phyloP scores from a whole-genome alignment of 2,888 invertebrate genomes.

The Sphecodes monilicornis region DNA sequence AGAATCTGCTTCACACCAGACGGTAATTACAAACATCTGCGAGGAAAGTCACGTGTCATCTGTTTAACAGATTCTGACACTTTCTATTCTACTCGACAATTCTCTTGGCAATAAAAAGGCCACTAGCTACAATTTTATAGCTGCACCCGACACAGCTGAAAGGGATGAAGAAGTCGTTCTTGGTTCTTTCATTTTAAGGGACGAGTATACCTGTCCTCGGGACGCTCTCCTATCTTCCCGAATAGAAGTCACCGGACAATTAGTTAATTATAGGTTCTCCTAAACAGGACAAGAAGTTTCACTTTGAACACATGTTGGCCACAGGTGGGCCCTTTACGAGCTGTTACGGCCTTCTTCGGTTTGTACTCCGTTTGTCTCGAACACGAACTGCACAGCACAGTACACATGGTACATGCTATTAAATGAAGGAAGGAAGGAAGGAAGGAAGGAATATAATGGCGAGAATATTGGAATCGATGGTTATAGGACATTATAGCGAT shows the following conservation, averaged over 20 bases:
- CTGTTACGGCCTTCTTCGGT: slow-evolving; percentile 8
- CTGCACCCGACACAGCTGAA: background rate
- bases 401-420: background rate
- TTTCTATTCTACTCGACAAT: slow-evolving; percentile 8
- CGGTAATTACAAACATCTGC: slow-evolving; percentile 1
- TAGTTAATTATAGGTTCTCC: slow-evolving; percentile 1
- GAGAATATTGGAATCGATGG: background rate
- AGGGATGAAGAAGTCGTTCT: background rate
- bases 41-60: slow-evolving; percentile 13
- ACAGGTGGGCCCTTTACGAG: slow-evolving; percentile 9
- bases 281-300: background rate
- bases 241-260: background rate
- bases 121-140: background rate
- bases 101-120: background rate
- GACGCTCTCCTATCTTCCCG: background rate
- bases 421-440: background rate
- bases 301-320: slow-evolving; percentile 6
- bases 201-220: background rate
- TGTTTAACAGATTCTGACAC: slow-evolving; percentile 12
- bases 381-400: background rate
- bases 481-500: no score
- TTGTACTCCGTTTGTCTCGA: background rate
- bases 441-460: background rate
- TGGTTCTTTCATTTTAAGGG: background rate
- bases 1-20: slow-evolving; percentile 1